These are phyloP conservation scores for Dastarcus helophoroides DNA, from an alignment of 2,888 invertebrate genomes.

Conservation along the genomic window DNA sequence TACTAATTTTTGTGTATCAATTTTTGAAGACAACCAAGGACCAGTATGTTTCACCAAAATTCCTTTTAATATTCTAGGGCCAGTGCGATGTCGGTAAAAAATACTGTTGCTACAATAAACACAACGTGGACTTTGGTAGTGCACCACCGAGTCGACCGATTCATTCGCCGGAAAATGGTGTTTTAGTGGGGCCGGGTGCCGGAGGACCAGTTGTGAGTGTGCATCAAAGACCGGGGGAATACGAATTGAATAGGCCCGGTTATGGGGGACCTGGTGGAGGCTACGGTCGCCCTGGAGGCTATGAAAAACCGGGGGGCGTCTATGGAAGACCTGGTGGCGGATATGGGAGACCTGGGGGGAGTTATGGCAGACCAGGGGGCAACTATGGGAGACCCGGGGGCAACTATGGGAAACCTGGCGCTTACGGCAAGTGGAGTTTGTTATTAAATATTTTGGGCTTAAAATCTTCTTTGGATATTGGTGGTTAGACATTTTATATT, in stretches of 20 bases:
- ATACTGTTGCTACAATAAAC: slow-evolving; percentile 49
- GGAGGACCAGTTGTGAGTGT: slow-evolving; percentile 24
- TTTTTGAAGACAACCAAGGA: no score
- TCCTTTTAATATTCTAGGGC: slow-evolving; percentile 38
- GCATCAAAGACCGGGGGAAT: background rate
- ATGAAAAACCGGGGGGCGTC: background rate
- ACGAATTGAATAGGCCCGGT: no score
- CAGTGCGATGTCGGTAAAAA: slow-evolving; percentile 51
- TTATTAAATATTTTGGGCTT: no score
- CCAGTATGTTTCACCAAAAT: no score
- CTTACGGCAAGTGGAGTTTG: no score
- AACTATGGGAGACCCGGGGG: slow-evolving; percentile 16
- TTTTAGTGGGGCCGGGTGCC: slow-evolving; percentile 40
- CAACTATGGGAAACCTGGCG: no score
- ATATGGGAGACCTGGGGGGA: slow-evolving; percentile 6
- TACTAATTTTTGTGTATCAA: no score
- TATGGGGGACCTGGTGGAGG: slow-evolving; percentile 11
- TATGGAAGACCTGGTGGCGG: slow-evolving; percentile 4
- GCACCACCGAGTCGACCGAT: slow-evolving; percentile 29
- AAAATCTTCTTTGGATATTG: no score
- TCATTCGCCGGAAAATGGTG: slow-evolving; percentile 32
- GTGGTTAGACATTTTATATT: no score
- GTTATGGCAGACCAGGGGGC: slow-evolving; percentile 10
- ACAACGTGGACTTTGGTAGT: slow-evolving; percentile 23
- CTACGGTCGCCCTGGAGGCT: slow-evolving; percentile 10